Conservation (phyloP, 1,140 invertebrate species). For the Diorhabda sublineata region DNA sequence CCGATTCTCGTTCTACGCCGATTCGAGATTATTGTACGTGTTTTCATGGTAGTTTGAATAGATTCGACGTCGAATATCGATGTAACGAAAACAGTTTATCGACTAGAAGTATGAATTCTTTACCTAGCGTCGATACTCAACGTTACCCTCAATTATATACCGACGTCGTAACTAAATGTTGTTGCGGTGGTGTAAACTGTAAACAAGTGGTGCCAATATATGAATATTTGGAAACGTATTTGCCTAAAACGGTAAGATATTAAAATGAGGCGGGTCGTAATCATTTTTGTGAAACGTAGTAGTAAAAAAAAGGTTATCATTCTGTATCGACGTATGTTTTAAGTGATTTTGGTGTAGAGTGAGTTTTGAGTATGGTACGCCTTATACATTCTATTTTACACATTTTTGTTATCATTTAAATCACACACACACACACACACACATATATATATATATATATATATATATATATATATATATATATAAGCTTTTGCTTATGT, state of each 20-base stretch:
- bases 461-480: too few relatives aligned
- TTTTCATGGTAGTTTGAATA: conserved; percentile 6
- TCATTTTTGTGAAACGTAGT: conserved; percentile 1
- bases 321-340: neutral
- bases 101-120: conserved; percentile 11
- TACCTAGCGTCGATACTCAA: conserved; percentile 6
- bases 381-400: too few relatives aligned
- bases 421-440: too few relatives aligned
- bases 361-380: too few relatives aligned
- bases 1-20: neutral
- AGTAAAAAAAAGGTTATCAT: neutral
- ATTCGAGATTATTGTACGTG: neutral
- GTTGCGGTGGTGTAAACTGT: conserved; percentile 28
- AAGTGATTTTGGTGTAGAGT: too few relatives aligned
- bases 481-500: too few relatives aligned
- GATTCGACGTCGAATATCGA: conserved; percentile 10
- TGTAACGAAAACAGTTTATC: neutral
- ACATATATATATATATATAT: too few relatives aligned
- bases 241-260: conserved; percentile 43
- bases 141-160: conserved; percentile 11
- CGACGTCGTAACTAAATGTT: conserved; percentile 27
- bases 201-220: conserved; percentile 40
- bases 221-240: conserved; percentile 46
- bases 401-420: too few relatives aligned
- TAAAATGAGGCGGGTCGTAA: conserved; percentile 4